Percentiles rank a stretch among this genome's conserved stretches.
Conservation (phyloP, 53 echinoderm and acorn worm genomes). For the Zoroaster sp. region DNA sequence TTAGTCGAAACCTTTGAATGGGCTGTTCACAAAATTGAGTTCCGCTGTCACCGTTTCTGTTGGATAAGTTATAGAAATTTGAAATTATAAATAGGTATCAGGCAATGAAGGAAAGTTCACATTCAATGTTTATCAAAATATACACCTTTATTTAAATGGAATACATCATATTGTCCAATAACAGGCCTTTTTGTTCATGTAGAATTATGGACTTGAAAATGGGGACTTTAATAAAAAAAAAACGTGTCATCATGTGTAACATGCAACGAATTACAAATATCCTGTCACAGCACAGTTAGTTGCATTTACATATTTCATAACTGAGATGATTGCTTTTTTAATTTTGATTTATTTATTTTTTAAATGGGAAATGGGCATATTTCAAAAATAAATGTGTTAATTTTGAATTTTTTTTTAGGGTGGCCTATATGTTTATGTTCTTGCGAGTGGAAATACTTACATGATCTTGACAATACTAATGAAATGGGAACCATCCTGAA, state of each 20-base stretch:
- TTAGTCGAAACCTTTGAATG: slow-evolving; percentile 67
- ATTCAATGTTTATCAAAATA: not conserved
- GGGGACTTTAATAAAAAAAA: no score
- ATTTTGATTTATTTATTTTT: no score
- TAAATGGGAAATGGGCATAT: no score
- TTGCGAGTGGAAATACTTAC: slow-evolving; percentile 52
- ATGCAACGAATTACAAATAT: no score
- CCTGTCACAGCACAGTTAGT: no score
- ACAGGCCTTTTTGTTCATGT: not conserved
- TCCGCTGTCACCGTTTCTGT: slow-evolving; percentile 64
- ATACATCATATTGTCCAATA: not conserved
- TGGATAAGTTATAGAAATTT: not conserved
- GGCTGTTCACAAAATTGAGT: slow-evolving; percentile 77
- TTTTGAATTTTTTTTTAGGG: not conserved
- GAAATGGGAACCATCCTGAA: slow-evolving; percentile 91
- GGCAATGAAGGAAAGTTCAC: not conserved
- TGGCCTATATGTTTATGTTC: not conserved
- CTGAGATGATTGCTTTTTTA: no score
- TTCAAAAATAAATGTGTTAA: not conserved
- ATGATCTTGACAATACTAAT: slow-evolving; percentile 78
- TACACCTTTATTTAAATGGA: not conserved
- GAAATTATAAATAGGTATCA: no score
- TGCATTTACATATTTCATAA: no score
- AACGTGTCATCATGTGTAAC: no score
- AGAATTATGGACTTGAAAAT: no score